Percentiles rank a stretch among this genome's conserved stretches.
These are phyloP conservation scores for Clarias fuscus DNA, from an alignment of 2,797 vertebrate species.

Conservation along the genomic window DNA sequence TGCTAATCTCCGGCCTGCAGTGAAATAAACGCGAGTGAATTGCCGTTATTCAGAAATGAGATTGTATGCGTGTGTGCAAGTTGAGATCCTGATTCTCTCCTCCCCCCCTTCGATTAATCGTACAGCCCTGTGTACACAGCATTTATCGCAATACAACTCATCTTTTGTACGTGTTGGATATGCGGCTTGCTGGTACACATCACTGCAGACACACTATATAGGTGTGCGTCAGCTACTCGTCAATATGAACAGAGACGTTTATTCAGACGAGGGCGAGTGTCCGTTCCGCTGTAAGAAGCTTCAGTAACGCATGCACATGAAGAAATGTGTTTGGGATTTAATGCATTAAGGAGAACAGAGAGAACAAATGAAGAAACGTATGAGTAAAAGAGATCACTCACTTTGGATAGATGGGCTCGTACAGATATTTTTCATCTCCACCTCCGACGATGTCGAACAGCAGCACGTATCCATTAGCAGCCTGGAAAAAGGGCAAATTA, in stretches of 20 bases:
- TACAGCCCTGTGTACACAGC: no score
- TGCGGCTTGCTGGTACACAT: neutral
- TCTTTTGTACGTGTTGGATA: no score
- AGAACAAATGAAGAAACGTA: neutral
- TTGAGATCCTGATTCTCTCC: no score
- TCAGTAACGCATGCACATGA: neutral
- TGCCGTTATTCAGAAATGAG: no score
- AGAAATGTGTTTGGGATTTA: neutral
- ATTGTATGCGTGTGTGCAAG: no score
- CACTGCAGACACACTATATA: no score
- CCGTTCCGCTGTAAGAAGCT: no score
- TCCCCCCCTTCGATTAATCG: no score
- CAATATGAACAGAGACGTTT: neutral
- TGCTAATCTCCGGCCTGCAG: no score
- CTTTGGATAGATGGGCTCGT: constrained; percentile 94
- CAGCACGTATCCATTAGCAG: constrained; percentile 92
- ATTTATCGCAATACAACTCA: no score
- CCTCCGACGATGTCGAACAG: constrained; percentile 88
- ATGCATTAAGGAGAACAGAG: neutral
- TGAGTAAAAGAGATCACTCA: constrained; percentile 71
- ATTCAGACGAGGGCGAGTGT: no score
- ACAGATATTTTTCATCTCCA: constrained; percentile 89
- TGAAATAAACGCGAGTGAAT: no score
- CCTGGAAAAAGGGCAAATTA: constrained; percentile 74
- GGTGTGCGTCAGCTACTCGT: neutral